Evolutionary conservation across 2,113 vertebrate genomes (phyloP), one percentile per base, ranked within the genome.

Genomic region (Daboia siamensis): DNA sequence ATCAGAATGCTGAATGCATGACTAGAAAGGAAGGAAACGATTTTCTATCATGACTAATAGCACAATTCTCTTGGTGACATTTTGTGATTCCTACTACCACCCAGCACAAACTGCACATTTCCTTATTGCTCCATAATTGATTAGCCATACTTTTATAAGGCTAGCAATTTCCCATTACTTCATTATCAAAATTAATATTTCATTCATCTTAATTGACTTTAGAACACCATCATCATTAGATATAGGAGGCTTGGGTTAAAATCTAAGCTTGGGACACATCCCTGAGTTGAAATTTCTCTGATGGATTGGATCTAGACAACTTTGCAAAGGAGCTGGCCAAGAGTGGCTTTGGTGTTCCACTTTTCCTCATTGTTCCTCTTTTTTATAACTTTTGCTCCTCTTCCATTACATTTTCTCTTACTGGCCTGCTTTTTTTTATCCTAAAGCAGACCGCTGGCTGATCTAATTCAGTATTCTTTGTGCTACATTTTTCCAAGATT

Each of bases 111-210:
- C 46, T 20, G 80, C 88, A 86, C 88, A 86, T 93, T 86, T 90
- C 88, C 74, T 93, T 86, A 86, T 93, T 90, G 92, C 92, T 93
- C 84, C 92, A 90, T 93, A 93, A 90, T 93, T 86, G 80, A 93
- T 93, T 93, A 93, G 80, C 92, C 92, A 86, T 86, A 86, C 74
- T 64, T 61, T 54, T 33, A 51, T 86, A 86, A 93, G 85, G 88
- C 51, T 90, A 86, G 88, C 86, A 48, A 93, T 90, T 90, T 93
- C 92, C 92, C 80, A 93, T 90, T 90, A 86, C 80, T 93, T 93
- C 74, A 64, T 90, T 90, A 90, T 86, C 80, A 86, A 90, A 93
- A 93, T 93, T 52, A 93, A 93, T 93, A 86, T 93, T 92, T 86
- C 74, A 90, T 92, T 69, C 29, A 54, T 48, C 59, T 44, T 90